These are phyloP conservation scores for Asobara japonica DNA, from an alignment of 1,140 invertebrate genomes.

Conservation along the genomic window DNA sequence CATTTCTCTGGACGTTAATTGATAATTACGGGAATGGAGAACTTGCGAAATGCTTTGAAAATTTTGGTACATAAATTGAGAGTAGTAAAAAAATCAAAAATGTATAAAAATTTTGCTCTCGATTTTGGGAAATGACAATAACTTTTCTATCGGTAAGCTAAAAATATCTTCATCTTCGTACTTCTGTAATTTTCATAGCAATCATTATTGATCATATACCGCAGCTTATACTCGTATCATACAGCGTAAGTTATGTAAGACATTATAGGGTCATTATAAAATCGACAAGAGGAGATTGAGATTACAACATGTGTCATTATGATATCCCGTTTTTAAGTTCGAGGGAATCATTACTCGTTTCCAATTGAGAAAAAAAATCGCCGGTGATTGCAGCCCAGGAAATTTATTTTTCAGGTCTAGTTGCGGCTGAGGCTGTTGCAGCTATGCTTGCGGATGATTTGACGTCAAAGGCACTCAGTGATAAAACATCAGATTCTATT, in stretches of 20 bases:
- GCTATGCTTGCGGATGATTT: conserved; percentile 63
- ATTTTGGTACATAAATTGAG: too few species aligned
- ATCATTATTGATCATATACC: neutral
- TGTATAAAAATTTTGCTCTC: too few species aligned
- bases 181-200: neutral
- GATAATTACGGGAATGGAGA: too few species aligned
- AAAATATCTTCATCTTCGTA: neutral
- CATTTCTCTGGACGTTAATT: neutral
- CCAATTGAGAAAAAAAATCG: too few species aligned
- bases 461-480: conserved; percentile 58
- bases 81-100: too few species aligned
- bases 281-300: neutral
- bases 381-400: neutral
- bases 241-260: neutral
- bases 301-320: neutral
- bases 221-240: neutral
- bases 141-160: too few species aligned
- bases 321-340: neutral
- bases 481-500: conserved; percentile 55
- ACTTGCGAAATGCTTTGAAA: too few species aligned
- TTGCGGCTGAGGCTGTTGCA: conserved; percentile 62
- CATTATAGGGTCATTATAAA: conserved; percentile 1
- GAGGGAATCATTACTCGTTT: neutral
- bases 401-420: conserved; percentile 54
- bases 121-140: too few species aligned